Evolutionary conservation across 2,888 invertebrate genomes (phyloP).

Genomic region (Drosophila falleni): DNA sequence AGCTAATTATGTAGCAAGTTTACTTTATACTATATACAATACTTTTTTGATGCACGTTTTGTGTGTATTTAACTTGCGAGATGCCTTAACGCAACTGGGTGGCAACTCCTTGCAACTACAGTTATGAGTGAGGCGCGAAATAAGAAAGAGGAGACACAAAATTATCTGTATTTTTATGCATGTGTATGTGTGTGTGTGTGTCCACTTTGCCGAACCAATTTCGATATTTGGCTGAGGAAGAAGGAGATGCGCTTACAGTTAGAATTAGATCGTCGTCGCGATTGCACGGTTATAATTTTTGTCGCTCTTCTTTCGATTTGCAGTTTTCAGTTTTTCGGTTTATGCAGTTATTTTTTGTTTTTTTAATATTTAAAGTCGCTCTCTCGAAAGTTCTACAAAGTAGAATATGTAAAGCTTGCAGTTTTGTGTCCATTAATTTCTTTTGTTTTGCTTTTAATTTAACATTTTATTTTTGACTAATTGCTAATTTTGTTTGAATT

Average conservation of each 20-base stretch:
- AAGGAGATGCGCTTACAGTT: conserved; percentile 46
- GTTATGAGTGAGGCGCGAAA: conserved; percentile 7
- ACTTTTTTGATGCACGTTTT: neutral
- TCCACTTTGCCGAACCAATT: neutral
- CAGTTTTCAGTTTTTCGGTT: conserved; percentile 17
- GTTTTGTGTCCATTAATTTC: neutral
- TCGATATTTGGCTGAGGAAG: too few relatives aligned
- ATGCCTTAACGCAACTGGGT: conserved; percentile 1
- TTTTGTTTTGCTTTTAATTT: neutral
- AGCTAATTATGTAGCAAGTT: too few relatives aligned
- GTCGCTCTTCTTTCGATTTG: neutral
- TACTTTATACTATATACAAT: too few relatives aligned
- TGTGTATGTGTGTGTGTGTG: neutral
- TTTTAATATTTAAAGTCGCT: neutral
- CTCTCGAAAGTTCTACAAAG: conserved; percentile 4
- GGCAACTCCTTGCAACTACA: conserved; percentile 15
- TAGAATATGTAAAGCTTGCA: conserved; percentile 30
- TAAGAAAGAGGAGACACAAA: neutral
- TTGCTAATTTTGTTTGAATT: conserved; percentile 4
- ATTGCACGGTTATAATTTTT: conserved; percentile 28
- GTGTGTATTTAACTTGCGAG: neutral
- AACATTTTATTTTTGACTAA: conserved; percentile 10
- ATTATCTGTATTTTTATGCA: neutral
- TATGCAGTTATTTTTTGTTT: conserved; percentile 11
- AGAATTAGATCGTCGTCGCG: conserved; percentile 34